Base-by-base conservation (phyloP, 2,888 invertebrate species). In the Dryobotodes eremita region DNA sequence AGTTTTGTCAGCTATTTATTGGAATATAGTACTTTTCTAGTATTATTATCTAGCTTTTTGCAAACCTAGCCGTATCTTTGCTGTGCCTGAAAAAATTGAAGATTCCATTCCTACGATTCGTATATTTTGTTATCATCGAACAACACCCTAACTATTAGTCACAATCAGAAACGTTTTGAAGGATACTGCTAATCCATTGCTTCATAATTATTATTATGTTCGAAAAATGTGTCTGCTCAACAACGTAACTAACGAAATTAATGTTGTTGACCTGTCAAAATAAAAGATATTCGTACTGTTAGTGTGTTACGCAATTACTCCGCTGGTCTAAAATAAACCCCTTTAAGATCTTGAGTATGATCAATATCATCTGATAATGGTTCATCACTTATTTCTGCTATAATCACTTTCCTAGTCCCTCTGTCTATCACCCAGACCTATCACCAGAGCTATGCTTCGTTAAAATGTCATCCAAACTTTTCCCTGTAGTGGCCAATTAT, bases 401-500 rank as follows among this genome's bases (percentile, higher is more conserved):
- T 64, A 64, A 1, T 5, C 50, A 10, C 11, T 17, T n/a, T 48
- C 11, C 23, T n/a, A 48, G 11, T n/a, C 23, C 11, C 23, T 17
- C 10, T 55, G n/a, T 26, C 17, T 36, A 55, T 11, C 31, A 53
- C 6, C 59, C 23, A 62, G 48, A 17, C 17, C n/a, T n/a, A n/a
- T n/a, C n/a, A n/a, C 2, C 31, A 36, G 4, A 57, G 1, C 8
- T 26, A 7, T 17, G 31, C 15, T 46, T 71, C 48, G 71, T 55
- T 55, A 42, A 53, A 64, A 65, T 15, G 0, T 7, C 36, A 26
- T 8, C 2, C 17, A 26, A 64, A 64, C 23, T 42, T 80, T 69
- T 69, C 20, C 23, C 42, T 26, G 68, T 53, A 53, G n/a, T n/a
- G 31, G 11, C 31, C 31, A 57, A 80, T 76, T 84, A 59, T 68